A percentile compares a stretch with the other conserved stretches of the same genome.
Conservation (phyloP, 2,797 vertebrate species). For the Octomys mimax region DNA sequence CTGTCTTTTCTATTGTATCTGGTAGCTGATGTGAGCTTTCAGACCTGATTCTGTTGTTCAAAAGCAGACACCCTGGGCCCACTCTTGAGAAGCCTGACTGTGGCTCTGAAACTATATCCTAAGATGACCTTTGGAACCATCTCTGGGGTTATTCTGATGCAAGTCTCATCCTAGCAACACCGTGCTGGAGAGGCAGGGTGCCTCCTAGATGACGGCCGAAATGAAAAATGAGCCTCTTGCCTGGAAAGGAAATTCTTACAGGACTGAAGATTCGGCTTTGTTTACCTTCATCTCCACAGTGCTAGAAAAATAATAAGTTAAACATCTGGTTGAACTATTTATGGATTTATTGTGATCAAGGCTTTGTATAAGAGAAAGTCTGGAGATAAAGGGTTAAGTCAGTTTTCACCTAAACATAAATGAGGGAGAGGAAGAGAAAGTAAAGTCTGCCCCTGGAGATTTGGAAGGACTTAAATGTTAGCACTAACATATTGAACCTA, state of each 20-base stretch:
- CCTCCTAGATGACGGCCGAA: not conserved
- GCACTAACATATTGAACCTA: constrained; percentile 82
- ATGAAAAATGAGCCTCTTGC: not conserved
- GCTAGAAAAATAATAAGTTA: not conserved
- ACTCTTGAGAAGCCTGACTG: not conserved
- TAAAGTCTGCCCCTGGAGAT: constrained; percentile 63
- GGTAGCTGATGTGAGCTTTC: not conserved
- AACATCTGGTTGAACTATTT: not conserved
- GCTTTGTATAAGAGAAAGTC: not conserved
- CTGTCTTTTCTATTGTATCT: not conserved
- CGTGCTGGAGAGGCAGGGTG: not conserved
- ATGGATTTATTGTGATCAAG: not conserved
- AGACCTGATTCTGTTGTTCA: not conserved
- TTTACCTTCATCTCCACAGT: not conserved
- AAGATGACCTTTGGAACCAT: not conserved
- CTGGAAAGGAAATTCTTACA: not conserved
- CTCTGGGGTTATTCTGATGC: not conserved
- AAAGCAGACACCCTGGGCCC: not conserved
- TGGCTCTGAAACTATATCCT: not conserved
- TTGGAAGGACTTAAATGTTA: constrained; percentile 80
- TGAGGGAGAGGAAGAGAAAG: constrained; percentile 65
- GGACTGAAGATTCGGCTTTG: not conserved
- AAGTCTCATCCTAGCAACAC: not conserved
- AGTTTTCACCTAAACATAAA: constrained; percentile 69
- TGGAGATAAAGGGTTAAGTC: constrained; percentile 70